These are phyloP conservation scores for Listronotus bonariensis DNA, from an alignment of 1,140 invertebrate species.

Conservation along the genomic window DNA sequence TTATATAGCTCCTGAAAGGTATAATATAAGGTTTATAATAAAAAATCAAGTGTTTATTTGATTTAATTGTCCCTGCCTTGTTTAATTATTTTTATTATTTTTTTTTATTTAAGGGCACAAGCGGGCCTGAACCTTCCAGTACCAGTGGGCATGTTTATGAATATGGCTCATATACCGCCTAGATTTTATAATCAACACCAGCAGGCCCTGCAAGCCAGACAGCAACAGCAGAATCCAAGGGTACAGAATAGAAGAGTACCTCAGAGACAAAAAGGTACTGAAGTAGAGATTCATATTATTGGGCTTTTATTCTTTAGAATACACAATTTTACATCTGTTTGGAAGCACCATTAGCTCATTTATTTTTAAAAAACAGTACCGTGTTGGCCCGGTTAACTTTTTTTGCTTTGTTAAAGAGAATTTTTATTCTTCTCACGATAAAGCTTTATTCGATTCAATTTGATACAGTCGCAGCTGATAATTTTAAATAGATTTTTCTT, in stretches of 20 bases:
- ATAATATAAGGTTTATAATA: not conserved
- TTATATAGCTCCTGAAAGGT: slow-evolving; percentile 85
- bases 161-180: slow-evolving; percentile 87
- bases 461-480: too few relatives aligned
- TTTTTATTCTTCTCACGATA: too few relatives aligned
- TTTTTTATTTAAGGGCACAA: slow-evolving; percentile 60
- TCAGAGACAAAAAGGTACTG: slow-evolving; percentile 40
- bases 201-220: slow-evolving; percentile 65
- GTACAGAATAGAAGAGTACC: slow-evolving; percentile 46
- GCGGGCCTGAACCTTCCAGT: slow-evolving; percentile 81
- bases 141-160: slow-evolving; percentile 94
- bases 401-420: too few relatives aligned
- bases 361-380: too few relatives aligned
- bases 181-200: slow-evolving; percentile 85
- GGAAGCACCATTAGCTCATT: too few relatives aligned
- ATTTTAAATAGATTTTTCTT: too few relatives aligned
- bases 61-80: not conserved
- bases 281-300: too few relatives aligned
- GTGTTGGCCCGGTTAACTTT: too few relatives aligned
- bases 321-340: too few relatives aligned
- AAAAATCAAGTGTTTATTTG: not conserved
- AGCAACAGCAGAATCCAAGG: slow-evolving; percentile 52
- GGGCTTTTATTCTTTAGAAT: too few relatives aligned
- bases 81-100: not conserved
- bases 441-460: too few relatives aligned